Conservation (phyloP, 2,888 invertebrate species). For the Eilema depressum region DNA sequence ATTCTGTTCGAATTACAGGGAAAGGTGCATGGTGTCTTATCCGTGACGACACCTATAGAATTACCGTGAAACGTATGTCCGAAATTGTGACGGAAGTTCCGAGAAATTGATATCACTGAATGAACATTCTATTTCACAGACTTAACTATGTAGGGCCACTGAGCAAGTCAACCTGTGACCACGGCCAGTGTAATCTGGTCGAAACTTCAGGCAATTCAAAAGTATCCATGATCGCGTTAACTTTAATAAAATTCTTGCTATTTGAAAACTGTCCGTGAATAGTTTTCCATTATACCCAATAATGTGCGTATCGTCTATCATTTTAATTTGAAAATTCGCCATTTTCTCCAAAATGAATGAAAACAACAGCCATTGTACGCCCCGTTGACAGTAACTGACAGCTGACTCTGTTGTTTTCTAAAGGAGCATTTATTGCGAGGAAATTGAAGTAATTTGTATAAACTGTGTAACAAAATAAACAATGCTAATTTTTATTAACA, state of each 20-base stretch:
- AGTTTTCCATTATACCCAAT: not conserved
- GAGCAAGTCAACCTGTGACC: no score
- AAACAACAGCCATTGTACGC: conserved; percentile 25
- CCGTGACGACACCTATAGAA: no score
- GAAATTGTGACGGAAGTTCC: no score
- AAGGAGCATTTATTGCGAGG: not conserved
- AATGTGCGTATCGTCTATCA: not conserved
- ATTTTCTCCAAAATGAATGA: conserved; percentile 12
- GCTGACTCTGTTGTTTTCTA: conserved; percentile 2
- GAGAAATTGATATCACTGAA: no score
- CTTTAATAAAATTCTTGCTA: not conserved
- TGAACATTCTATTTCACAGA: no score
- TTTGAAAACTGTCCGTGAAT: not conserved
- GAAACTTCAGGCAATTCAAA: no score
- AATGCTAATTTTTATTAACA: not conserved
- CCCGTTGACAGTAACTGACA: conserved; percentile 15
- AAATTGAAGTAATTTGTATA: conserved; percentile 2
- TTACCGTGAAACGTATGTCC: no score
- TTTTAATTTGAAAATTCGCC: conserved; percentile 4
- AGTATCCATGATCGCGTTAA: no score
- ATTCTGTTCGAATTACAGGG: no score
- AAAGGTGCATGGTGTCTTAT: no score
- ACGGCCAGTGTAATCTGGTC: no score
- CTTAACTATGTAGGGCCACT: no score
- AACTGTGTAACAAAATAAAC: not conserved